phyloP scores from a whole-genome alignment of 2,888 invertebrate genomes.

The Operophtera brumata region DNA sequence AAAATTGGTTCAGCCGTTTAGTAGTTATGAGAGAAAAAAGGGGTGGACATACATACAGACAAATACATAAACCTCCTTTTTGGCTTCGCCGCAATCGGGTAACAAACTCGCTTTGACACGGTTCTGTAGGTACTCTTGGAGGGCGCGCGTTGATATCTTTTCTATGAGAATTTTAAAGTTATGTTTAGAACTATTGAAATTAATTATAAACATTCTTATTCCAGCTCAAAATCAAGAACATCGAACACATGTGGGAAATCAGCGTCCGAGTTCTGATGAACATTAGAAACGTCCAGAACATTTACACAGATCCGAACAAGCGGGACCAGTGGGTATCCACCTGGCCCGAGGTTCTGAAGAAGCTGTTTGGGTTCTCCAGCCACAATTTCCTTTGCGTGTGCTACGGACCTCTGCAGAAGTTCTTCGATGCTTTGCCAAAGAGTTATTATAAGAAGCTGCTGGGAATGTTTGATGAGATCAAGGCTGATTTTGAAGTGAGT shows the following conservation, averaged over 20 bases:
- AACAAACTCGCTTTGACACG: too few species aligned
- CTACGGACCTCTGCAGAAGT: constrained; percentile 82
- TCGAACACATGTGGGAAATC: constrained; percentile 84
- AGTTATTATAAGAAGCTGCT: constrained; percentile 77
- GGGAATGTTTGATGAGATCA: constrained; percentile 78
- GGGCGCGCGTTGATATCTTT: too few species aligned
- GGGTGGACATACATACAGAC: too few species aligned
- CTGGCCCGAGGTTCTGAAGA: constrained; percentile 84
- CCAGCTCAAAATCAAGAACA: constrained; percentile 82
- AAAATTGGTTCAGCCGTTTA: too few species aligned
- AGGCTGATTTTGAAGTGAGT: constrained; percentile 80
- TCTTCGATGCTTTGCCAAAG: constrained; percentile 80
- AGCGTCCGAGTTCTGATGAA: constrained; percentile 80
- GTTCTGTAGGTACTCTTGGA: too few species aligned
- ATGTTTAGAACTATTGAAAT: too few species aligned
- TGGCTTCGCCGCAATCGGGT: too few species aligned
- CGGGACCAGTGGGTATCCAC: constrained; percentile 82
- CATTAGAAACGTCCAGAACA: constrained; percentile 83
- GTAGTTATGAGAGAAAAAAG: too few species aligned
- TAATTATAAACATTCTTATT: constrained; percentile 10
- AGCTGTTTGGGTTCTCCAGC: constrained; percentile 81
- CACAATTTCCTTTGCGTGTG: constrained; percentile 84
- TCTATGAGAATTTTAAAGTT: too few species aligned
- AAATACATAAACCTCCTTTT: too few species aligned
- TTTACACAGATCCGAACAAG: constrained; percentile 83